phyloP scores from a whole-genome alignment of 2,888 invertebrate genomes.

The Cephus spinipes region DNA sequence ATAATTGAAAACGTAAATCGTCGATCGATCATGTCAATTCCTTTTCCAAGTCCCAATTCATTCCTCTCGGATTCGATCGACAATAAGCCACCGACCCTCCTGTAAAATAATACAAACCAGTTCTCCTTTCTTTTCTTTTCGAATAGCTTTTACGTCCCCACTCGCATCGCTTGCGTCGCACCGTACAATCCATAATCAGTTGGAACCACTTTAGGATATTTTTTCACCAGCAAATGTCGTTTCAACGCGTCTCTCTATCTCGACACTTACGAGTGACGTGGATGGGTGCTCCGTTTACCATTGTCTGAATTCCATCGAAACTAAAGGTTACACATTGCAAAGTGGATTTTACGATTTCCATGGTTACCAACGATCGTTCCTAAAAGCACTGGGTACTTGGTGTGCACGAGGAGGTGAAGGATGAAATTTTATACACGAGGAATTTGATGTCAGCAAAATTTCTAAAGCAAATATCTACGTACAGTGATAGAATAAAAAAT shows the following conservation, averaged over 20 bases:
- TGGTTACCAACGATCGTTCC: neutral
- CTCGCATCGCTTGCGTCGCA: neutral
- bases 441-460: neutral
- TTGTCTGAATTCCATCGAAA: neutral
- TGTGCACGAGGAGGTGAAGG: too few species aligned
- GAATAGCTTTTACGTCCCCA: neutral
- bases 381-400: too few species aligned
- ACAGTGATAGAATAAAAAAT: neutral
- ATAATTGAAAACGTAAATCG: neutral
- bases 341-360: neutral
- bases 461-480: neutral
- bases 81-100: neutral
- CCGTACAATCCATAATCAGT: neutral
- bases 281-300: neutral
- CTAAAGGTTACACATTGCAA: neutral
- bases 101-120: neutral
- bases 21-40: neutral
- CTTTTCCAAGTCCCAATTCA: neutral
- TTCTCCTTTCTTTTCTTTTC: neutral
- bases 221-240: neutral
- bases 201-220: neutral
- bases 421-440: too few species aligned
- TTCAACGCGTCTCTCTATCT: neutral
- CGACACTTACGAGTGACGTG: neutral
- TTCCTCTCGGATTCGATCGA: neutral